phyloP scores from a whole-genome alignment of 2,888 invertebrate genomes.

The Oscheius sp. region DNA sequence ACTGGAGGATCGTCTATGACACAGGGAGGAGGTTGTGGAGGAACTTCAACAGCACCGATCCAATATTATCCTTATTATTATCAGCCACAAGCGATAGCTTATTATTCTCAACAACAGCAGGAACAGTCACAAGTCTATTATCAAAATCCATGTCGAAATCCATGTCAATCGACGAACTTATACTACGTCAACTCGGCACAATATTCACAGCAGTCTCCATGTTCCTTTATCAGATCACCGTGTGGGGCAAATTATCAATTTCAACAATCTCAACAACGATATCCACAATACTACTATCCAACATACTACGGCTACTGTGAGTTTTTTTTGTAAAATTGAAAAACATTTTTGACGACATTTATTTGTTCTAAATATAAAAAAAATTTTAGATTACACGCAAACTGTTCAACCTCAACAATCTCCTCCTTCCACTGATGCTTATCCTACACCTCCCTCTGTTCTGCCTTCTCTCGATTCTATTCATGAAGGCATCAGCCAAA shows the following conservation, averaged over 20 bases:
- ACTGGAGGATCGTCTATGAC: neutral
- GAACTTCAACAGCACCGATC: neutral
- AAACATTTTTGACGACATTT: no score
- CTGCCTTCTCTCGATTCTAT: neutral
- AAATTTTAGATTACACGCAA: neutral
- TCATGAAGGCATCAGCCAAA: neutral
- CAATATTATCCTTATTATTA: slow-evolving; percentile 11
- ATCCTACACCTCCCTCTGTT: neutral
- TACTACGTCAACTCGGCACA: no score
- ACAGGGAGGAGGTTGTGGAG: neutral
- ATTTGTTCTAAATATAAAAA: neutral
- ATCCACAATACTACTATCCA: neutral
- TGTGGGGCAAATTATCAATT: slow-evolving; percentile 6
- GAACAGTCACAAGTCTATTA: neutral
- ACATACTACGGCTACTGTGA: slow-evolving; percentile 16
- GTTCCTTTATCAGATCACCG: neutral
- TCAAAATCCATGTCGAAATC: neutral
- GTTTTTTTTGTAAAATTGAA: no score
- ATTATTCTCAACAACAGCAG: neutral
- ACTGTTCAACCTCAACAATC: slow-evolving; percentile 10
- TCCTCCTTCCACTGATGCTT: neutral
- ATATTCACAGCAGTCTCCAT: no score
- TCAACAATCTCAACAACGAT: neutral
- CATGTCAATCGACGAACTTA: neutral
- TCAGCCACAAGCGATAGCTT: neutral